Evolutionary conservation across 2,888 invertebrate genomes (phyloP).

Genomic region (Panopea generosa): DNA sequence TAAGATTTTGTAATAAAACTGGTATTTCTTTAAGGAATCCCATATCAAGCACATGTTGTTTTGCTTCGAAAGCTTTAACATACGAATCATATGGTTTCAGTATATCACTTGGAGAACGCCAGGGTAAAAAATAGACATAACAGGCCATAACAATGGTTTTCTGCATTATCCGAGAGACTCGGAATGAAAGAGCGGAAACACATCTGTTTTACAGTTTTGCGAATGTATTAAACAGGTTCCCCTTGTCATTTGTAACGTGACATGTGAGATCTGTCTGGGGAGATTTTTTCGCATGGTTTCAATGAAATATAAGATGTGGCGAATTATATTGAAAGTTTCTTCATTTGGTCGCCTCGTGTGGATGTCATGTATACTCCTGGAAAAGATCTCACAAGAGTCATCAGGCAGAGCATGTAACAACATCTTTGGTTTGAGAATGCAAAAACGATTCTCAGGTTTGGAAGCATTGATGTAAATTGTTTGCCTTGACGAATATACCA

Average conservation of each 20-base stretch:
- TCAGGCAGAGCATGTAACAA: background rate
- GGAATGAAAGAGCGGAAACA: slow-evolving; percentile 3
- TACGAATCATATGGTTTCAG: background rate
- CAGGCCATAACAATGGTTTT: background rate
- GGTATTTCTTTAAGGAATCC: too few species aligned
- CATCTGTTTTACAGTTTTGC: background rate
- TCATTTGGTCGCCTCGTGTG: slow-evolving; percentile 8
- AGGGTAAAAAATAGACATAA: background rate
- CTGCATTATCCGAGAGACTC: background rate
- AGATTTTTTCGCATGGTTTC: background rate
- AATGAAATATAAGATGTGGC: slow-evolving; percentile 18
- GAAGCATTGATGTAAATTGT: slow-evolving; percentile 10
- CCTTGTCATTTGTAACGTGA: background rate
- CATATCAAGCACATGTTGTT: background rate
- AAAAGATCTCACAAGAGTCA: slow-evolving; percentile 19
- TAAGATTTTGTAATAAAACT: background rate
- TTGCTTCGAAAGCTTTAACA: background rate
- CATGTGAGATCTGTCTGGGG: background rate
- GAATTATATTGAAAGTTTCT: slow-evolving; percentile 9
- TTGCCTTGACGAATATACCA: slow-evolving; percentile 18
- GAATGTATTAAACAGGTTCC: slow-evolving; percentile 12
- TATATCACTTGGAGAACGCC: background rate
- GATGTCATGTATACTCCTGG: slow-evolving; percentile 10
- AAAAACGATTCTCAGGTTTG: background rate
- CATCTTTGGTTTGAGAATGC: slow-evolving; percentile 13